These are phyloP conservation scores for Sanderia malayensis DNA, from an alignment of 30 jellyfish, hydroid and myxozoan species.

Conservation along the genomic window DNA sequence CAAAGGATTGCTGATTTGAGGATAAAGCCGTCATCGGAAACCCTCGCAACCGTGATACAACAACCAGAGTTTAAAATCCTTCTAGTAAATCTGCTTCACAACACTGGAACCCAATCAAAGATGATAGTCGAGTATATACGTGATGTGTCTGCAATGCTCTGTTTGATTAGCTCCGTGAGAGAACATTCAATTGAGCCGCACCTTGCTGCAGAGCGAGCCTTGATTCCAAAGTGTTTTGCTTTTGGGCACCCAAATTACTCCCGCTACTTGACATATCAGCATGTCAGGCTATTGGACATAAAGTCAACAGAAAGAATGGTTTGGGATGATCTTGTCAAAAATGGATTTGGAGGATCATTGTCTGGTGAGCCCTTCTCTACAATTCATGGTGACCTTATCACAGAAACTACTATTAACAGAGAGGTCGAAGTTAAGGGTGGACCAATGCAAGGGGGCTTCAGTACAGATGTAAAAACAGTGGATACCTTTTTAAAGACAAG, in stretches of 20 bases:
- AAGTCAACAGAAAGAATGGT: slow-evolving; percentile 2
- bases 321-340: slow-evolving; percentile 7
- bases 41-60: slow-evolving; percentile 40
- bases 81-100: slow-evolving; percentile 27
- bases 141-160: slow-evolving; percentile 44
- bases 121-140: slow-evolving; percentile 33
- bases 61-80: slow-evolving; percentile 34
- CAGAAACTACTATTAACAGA: slow-evolving; percentile 51
- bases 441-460: slow-evolving; percentile 36
- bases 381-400: slow-evolving; percentile 59
- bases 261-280: slow-evolving; percentile 34
- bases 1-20: slow-evolving; percentile 52
- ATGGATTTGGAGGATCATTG: slow-evolving; percentile 36
- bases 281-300: slow-evolving; percentile 25
- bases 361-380: slow-evolving; percentile 47
- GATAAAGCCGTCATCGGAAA: slow-evolving; percentile 45
- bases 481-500: slow-evolving; percentile 18
- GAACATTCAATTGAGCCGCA: slow-evolving; percentile 18
- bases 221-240: slow-evolving; percentile 15
- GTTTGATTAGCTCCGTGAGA: slow-evolving; percentile 22
- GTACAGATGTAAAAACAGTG: slow-evolving; percentile 17
- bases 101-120: slow-evolving; percentile 26
- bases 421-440: slow-evolving; percentile 58
- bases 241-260: slow-evolving; percentile 38
- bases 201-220: slow-evolving; percentile 30